Base-by-base conservation (phyloP, 1,140 invertebrate species). In the Drosophila trapezifrons region DNA sequence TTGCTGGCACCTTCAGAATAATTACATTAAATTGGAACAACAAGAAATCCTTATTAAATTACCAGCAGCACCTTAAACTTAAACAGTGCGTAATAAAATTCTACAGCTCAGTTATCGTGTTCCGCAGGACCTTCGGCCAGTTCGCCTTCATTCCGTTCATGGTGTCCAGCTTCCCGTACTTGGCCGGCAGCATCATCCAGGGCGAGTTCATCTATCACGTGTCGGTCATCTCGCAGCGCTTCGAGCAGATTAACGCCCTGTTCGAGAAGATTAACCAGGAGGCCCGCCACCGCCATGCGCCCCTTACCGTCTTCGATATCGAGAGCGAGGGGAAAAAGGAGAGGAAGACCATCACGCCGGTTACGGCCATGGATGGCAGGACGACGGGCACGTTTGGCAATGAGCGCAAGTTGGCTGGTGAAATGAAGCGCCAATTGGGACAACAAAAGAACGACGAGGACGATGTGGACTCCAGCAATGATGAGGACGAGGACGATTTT, bases 151-250 rank as follows among this genome's bases (percentile, higher is more conserved):
- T 91, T 37, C 66, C 81, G 35, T 78, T 86, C 47, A 90, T 91
- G 90, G 84, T 86, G 0, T 81, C 79, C 8, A 91, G 81, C 47
- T 91, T 91, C 49, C 90, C 90, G 2, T 91, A 80, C 52, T 54
- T 91, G 54, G 87, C 90, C 47, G 87, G 84, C 17, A 91, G 90
- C 59, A 79, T 91, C 40, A 85, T 90, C 35, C 87, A 90, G 42
- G 90, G 84, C 1, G 84, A 90, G 73, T 91, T 91, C 63, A 80
- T 90, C 59, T 91, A 91, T 73, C 85, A 86, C 75, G 90, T 91
- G 38, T 86, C 87, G 52, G 73, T 87, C 40, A 90, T 91, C 49
- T 90, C 90, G 20, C 74, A 87, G 55, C 90, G 90, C 60, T 91
- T 91, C 51, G 62, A 71, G 56, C 73, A 75, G 58, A 73, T 91